Conservation (phyloP, 2,888 invertebrate genomes). For the Calliphora vomitoria region DNA sequence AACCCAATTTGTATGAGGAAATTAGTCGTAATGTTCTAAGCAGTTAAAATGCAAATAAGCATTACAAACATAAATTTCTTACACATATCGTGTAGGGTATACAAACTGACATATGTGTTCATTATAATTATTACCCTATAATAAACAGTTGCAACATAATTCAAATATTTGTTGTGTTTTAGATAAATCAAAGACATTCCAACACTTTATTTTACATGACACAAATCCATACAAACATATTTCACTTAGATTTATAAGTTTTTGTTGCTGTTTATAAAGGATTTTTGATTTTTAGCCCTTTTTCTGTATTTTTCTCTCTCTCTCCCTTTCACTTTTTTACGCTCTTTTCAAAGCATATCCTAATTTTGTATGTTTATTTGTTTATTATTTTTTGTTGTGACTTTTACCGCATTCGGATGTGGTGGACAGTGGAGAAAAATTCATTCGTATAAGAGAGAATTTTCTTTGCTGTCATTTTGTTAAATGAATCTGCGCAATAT, state of each 20-base stretch:
- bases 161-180: slow-evolving; percentile 7
- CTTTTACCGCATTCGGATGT: slow-evolving; percentile 27
- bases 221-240: neutral
- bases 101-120: neutral
- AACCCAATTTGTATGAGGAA: no score
- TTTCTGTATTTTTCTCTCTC: neutral
- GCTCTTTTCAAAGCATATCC: neutral
- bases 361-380: neutral
- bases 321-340: neutral
- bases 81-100: neutral
- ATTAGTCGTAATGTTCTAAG: no score
- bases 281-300: slow-evolving; percentile 7
- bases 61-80: neutral
- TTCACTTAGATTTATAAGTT: slow-evolving; percentile 1
- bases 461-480: neutral
- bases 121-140: slow-evolving; percentile 19
- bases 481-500: slow-evolving; percentile 41
- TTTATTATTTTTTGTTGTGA: slow-evolving; percentile 27
- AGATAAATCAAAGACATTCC: slow-evolving; percentile 14
- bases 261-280: slow-evolving; percentile 11
- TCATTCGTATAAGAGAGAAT: slow-evolving; percentile 14
- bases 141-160: slow-evolving; percentile 10
- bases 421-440: neutral
- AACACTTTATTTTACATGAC: slow-evolving; percentile 4
- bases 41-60: no score